Conservation (phyloP, 2,113 vertebrate genomes). For the Dromas ardeola region DNA sequence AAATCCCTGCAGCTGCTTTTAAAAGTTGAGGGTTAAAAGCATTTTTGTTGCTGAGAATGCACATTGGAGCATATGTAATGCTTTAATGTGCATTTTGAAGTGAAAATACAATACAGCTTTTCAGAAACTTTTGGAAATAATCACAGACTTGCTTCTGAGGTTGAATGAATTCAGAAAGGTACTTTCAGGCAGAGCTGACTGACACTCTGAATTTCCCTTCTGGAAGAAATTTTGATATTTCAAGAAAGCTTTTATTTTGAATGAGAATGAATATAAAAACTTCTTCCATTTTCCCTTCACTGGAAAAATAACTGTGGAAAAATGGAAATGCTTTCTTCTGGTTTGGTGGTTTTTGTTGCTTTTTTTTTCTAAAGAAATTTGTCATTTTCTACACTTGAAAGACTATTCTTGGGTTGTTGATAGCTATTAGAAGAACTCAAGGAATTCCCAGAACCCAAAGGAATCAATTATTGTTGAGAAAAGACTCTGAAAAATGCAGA, state of each 20-base stretch:
- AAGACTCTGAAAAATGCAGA: background rate
- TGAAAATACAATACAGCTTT: conserved; percentile 51
- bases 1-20: conserved; percentile 61
- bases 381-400: background rate
- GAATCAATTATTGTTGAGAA: background rate
- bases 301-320: background rate
- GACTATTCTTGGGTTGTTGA: background rate
- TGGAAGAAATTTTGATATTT: conserved; percentile 5
- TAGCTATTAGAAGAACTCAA: background rate
- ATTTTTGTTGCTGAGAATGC: conserved; percentile 58
- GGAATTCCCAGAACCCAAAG: background rate
- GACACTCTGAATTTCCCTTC: background rate
- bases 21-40: conserved; percentile 63
- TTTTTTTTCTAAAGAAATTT: background rate
- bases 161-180: background rate
- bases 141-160: background rate
- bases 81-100: conserved; percentile 54
- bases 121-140: conserved; percentile 22
- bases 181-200: background rate
- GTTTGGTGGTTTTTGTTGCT: background rate
- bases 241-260: background rate
- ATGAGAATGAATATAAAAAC: background rate
- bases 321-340: background rate
- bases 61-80: conserved; percentile 35
- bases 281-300: background rate